Base-by-base conservation (phyloP, 2,888 invertebrate genomes). In the Drosophila algonquin region DNA sequence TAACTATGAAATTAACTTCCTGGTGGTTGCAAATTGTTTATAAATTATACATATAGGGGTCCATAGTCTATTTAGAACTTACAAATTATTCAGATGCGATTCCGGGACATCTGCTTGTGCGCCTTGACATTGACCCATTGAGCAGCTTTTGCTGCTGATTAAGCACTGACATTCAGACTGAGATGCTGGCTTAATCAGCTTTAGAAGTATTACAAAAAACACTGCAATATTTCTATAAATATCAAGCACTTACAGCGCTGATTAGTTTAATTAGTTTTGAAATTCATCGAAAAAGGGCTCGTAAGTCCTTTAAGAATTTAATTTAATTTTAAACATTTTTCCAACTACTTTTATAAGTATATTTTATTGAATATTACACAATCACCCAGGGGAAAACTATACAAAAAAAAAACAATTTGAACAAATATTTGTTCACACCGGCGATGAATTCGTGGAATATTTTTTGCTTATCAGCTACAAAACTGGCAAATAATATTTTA, bases 401-500 rank as follows among this genome's bases (percentile, higher is more conserved):
- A 1, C 14, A 7, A n/a, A n/a, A 50, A 32, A 50, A 54, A 9
- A 44, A 32, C 12, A 10, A n/a, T 14, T 30, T 48, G 16, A 24
- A 24, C 44, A 32, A 48, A 65, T 48, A 65, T 44, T 44, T 48
- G 10, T 50, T 44, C n/a, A n/a, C 9, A 35, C 50, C 32, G 27
- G 44, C 7, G 7, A 32, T n/a, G 10, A 67, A 44, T 51, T 50
- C 44, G 32, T 35, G 51, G 18, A 67, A 47, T 21, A 55, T 51
- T 63, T 21, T 54, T 62, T 2, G 61, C 77, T 88, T 85, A 88
- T 83, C 79, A 69, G 75, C 53, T 24, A 40, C 53, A 72, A n/a
- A 67, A 57, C 64, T 83, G 88, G 85, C 83, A 88, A 88, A 88
- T 85, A 80, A 87, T 83, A 77, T 75, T 80, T 79, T 73, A 79